phyloP scores from a whole-genome alignment of 1,140 invertebrate species.

The Drosophila bocqueti region DNA sequence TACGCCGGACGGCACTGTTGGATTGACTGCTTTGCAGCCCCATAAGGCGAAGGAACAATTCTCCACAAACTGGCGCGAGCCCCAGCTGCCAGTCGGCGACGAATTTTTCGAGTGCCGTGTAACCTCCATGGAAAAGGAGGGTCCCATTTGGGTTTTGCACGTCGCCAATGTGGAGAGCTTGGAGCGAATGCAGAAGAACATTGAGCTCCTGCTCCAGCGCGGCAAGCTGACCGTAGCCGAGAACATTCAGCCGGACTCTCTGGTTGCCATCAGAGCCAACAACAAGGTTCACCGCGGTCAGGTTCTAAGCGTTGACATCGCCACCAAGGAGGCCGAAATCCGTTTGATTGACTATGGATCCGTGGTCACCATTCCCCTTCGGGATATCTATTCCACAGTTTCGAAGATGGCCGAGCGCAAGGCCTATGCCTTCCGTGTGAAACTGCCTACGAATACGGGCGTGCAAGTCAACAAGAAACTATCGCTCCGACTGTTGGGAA shows the following conservation, averaged over 20 bases:
- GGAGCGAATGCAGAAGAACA: conserved; percentile 24
- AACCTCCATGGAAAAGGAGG: conserved; percentile 36
- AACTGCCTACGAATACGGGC: conserved; percentile 20
- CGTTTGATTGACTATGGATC: conserved; percentile 52
- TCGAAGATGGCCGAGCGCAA: conserved; percentile 38
- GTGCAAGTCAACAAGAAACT: conserved; percentile 55
- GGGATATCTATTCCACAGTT: conserved; percentile 28
- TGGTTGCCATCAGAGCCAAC: conserved; percentile 26
- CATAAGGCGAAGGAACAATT: background rate
- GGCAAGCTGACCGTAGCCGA: conserved; percentile 4
- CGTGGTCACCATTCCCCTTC: background rate
- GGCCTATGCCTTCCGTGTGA: conserved; percentile 47
- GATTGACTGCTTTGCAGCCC: background rate
- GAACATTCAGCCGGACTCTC: conserved; percentile 9
- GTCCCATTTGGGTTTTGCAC: conserved; percentile 51
- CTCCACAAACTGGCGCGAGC: conserved; percentile 31
- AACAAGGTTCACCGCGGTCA: conserved; percentile 25
- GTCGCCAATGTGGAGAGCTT: conserved; percentile 21
- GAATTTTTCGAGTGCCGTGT: conserved; percentile 59
- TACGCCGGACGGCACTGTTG: too few relatives aligned
- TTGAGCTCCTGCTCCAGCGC: conserved; percentile 11
- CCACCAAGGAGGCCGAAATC: conserved; percentile 12
- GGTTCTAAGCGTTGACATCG: conserved; percentile 10
- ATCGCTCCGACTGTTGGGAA: conserved; percentile 36
- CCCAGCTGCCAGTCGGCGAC: background rate